Evolutionary conservation across 2,888 invertebrate species (phyloP).

Genomic region (Deroplatys truncata): DNA sequence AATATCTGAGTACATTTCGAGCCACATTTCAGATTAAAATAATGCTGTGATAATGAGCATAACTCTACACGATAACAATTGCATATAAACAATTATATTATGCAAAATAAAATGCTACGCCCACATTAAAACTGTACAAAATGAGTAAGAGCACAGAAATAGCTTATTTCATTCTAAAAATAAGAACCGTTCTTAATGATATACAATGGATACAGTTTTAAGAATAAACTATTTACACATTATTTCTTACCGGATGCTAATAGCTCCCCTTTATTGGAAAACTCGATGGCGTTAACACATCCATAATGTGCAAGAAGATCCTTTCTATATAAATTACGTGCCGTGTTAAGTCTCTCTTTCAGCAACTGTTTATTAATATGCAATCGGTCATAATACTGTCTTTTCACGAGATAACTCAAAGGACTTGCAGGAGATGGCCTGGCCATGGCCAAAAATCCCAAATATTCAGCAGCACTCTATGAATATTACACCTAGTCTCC

Average conservation of each 20-base stretch:
- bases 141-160: background rate
- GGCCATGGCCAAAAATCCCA: conserved; percentile 41
- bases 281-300: conserved; percentile 95
- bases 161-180: background rate
- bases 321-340: conserved; percentile 74
- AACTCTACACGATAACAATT: background rate
- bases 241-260: conserved; percentile 75
- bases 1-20: background rate
- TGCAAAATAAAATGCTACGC: background rate
- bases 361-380: conserved; percentile 56
- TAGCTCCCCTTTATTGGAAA: conserved; percentile 81
- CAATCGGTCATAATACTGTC: conserved; percentile 58
- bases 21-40: too few relatives aligned
- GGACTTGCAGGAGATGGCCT: conserved; percentile 53
- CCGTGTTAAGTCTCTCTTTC: conserved; percentile 57
- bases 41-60: background rate
- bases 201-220: background rate
- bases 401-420: conserved; percentile 54
- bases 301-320: conserved; percentile 89
- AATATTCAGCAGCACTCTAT: background rate
- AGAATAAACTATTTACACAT: background rate
- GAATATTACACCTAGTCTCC: background rate
- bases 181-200: background rate
- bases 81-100: background rate
- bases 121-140: background rate